Base-by-base conservation (phyloP, 2,888 invertebrate species). In the Maniola hyperantus region DNA sequence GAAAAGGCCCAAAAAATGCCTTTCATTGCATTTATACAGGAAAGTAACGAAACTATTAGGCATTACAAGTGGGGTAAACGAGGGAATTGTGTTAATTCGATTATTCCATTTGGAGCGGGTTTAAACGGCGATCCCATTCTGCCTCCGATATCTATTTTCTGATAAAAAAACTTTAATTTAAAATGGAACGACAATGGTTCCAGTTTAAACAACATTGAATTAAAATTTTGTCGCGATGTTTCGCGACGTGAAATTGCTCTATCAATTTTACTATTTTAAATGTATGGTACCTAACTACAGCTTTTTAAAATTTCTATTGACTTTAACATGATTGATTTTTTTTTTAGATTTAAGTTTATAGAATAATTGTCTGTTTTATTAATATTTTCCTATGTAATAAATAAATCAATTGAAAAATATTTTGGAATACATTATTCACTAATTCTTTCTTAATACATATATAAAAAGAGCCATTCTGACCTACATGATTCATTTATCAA, bases 41-140 rank as follows among this genome's bases (percentile, higher is more conserved):
- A 33, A 50, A 15, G 46, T 50, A 8, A 36, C 60, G 34, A 34
- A 50, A 60, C 60, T 60, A 50, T 50, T 50, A 36, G 20, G 50
- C 50, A 34, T 26, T 34, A 36, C 50, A 51, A 60, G 48, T 60
- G 13, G 61, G 61, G 61, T 15, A 70, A 51, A 57, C 65, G 66
- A 64, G 60, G 65, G 61, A 26, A 66, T 62, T 66, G 62, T 66
- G 64, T 66, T 71, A 68, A 71, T 71, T 65, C 65, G 66, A 70
- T 70, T 64, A 70, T 65, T 57, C 66, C 51, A 71, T 70, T 66
- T 39, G 60, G 8, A 44, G 39, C 55, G 50, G 8, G 57, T 57
- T 44, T 51, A 48, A 53, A 15, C 42, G 36, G 53, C 62, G 36
- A 61, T 62, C n/a, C 62, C 42, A 53, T 62, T 53, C 15, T 20